These are phyloP conservation scores for Oscheius sp. DNA, from an alignment of 2,888 invertebrate species.

Conservation along the genomic window DNA sequence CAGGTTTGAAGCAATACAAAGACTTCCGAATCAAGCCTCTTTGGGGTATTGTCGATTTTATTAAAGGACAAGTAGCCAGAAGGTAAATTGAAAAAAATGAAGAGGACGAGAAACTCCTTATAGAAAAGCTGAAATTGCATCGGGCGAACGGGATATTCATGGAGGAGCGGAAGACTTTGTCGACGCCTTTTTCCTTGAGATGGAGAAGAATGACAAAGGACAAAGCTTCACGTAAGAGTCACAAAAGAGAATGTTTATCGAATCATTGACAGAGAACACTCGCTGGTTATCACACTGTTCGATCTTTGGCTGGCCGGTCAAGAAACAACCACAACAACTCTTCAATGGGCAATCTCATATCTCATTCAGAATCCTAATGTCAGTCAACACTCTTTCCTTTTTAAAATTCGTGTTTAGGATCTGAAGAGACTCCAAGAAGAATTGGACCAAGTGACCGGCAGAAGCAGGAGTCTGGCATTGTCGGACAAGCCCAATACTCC, in stretches of 20 bases:
- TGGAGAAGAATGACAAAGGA: slow-evolving; percentile 1
- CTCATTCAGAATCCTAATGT: slow-evolving; percentile 45
- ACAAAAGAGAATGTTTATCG: neutral
- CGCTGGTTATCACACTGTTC: slow-evolving; percentile 28
- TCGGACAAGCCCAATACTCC: slow-evolving; percentile 25
- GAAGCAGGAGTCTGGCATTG: neutral
- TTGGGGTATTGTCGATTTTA: neutral
- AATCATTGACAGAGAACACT: slow-evolving; percentile 10
- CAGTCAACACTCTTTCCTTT: neutral
- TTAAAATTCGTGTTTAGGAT: neutral
- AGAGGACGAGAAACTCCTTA: neutral
- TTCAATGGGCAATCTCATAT: slow-evolving; percentile 51
- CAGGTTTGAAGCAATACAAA: slow-evolving; percentile 7
- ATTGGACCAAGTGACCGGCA: slow-evolving; percentile 12
- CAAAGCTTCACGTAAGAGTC: slow-evolving; percentile 21
- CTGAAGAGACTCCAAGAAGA: slow-evolving; percentile 15
- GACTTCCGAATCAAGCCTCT: neutral
- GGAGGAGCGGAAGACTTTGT: slow-evolving; percentile 26
- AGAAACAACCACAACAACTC: slow-evolving; percentile 57
- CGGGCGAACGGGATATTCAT: neutral
- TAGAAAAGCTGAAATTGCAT: slow-evolving; percentile 20
- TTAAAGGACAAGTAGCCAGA: slow-evolving; percentile 12
- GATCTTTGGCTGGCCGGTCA: slow-evolving; percentile 61
- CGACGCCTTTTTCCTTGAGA: slow-evolving; percentile 25
- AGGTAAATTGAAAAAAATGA: neutral